phyloP scores from a whole-genome alignment of 2,888 invertebrate genomes.

The Mystacides longicornis region DNA sequence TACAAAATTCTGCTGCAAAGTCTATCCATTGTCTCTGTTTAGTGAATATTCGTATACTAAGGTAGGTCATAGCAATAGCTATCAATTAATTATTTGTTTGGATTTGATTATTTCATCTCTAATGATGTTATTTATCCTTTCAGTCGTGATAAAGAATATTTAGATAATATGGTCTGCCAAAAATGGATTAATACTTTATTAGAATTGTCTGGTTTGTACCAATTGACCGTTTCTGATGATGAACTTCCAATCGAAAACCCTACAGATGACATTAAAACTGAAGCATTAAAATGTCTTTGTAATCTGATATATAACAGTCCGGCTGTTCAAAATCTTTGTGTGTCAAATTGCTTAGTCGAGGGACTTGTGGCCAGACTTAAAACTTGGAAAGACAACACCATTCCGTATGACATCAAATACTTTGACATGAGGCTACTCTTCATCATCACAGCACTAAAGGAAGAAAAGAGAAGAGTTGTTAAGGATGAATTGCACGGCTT shows the following conservation, averaged over 20 bases:
- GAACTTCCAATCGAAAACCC: slow-evolving; percentile 37
- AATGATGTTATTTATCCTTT: slow-evolving; percentile 28
- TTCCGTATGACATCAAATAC: slow-evolving; percentile 66
- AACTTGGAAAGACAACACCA: slow-evolving; percentile 55
- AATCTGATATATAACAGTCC: slow-evolving; percentile 78
- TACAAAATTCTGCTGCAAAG: slow-evolving; percentile 44
- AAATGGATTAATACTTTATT: slow-evolving; percentile 63
- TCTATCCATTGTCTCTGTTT: slow-evolving; percentile 50
- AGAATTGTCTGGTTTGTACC: slow-evolving; percentile 56
- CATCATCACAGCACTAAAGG: slow-evolving; percentile 76
- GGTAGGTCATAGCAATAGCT: slow-evolving; percentile 44
- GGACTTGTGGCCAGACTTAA: slow-evolving; percentile 66
- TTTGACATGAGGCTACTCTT: slow-evolving; percentile 87
- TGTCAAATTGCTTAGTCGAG: slow-evolving; percentile 56
- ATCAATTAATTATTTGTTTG: slow-evolving; percentile 1
- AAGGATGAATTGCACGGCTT: slow-evolving; percentile 63
- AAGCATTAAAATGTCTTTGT: slow-evolving; percentile 81
- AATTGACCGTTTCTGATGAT: slow-evolving; percentile 33
- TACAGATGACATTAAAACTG: slow-evolving; percentile 55
- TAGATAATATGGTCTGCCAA: slow-evolving; percentile 60
- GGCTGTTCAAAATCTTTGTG: slow-evolving; percentile 53
- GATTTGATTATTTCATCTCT: background rate
- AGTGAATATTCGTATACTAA: slow-evolving; percentile 56
- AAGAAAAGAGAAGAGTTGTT: slow-evolving; percentile 57
- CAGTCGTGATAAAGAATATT: slow-evolving; percentile 70